phyloP scores from a whole-genome alignment of 2,113 vertebrate genomes.

The Forbesichthys agassizii region DNA sequence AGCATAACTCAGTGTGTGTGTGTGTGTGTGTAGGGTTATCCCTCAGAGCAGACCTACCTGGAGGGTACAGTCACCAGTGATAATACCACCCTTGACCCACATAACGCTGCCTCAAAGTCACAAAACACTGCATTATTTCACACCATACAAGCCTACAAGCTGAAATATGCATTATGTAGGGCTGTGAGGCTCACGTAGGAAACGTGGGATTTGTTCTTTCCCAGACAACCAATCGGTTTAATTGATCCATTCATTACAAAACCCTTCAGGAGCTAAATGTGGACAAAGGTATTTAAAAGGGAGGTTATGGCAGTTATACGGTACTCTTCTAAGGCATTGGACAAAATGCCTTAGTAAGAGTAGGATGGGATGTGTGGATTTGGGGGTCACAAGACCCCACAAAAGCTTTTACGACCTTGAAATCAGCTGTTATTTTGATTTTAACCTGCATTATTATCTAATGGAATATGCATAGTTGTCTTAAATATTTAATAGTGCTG shows the following conservation, averaged over 20 bases:
- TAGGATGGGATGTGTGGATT: no score
- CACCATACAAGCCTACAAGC: not conserved
- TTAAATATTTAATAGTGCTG: no score
- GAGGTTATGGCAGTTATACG: no score
- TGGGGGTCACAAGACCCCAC: no score
- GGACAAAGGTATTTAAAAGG: not conserved
- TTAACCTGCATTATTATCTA: no score
- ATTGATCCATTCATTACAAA: slow-evolving; percentile 3
- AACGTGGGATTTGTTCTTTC: not conserved
- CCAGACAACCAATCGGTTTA: not conserved
- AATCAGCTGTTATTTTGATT: no score
- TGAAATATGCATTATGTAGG: not conserved
- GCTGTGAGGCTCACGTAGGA: not conserved
- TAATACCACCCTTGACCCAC: slow-evolving; percentile 12
- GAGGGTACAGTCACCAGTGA: slow-evolving; percentile 9
- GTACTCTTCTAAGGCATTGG: no score
- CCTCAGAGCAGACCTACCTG: not conserved
- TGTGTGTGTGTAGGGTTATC: not conserved
- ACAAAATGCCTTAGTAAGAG: no score
- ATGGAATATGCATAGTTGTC: no score
- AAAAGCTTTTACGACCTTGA: no score
- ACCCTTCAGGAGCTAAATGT: not conserved
- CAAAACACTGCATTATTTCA: not conserved
- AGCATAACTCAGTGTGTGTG: not conserved
- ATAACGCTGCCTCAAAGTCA: slow-evolving; percentile 3